A percentile compares a stretch with the other conserved stretches of the same genome.
Evolutionary conservation across 1,140 invertebrate genomes (phyloP).

Genomic region (Tenebrio molitor): DNA sequence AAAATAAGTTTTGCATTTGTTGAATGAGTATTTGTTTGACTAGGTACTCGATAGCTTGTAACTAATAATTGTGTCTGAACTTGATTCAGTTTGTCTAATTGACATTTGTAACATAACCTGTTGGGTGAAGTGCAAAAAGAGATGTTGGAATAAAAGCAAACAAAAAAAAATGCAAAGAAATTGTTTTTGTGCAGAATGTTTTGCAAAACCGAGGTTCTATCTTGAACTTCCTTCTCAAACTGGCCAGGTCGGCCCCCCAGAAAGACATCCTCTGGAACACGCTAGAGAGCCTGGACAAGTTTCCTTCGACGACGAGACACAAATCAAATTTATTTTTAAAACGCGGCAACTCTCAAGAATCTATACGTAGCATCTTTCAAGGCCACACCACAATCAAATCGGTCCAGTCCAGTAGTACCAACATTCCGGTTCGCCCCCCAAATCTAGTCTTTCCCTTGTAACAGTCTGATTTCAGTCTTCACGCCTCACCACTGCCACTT

Average conservation of each 20-base stretch:
- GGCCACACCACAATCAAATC: neutral
- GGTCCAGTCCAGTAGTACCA: slow-evolving; percentile 21
- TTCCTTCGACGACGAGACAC: neutral
- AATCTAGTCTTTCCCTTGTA: neutral
- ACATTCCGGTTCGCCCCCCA: slow-evolving; percentile 18
- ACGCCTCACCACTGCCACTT: neutral
- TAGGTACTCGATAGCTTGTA: too few relatives aligned
- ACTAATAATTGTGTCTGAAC: too few relatives aligned
- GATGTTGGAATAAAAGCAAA: too few relatives aligned
- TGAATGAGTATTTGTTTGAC: slow-evolving; percentile 18
- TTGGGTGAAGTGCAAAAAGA: neutral
- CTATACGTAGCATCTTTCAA: slow-evolving; percentile 27
- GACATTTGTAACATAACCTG: too few relatives aligned
- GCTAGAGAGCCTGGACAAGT: slow-evolving; percentile 16
- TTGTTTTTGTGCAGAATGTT: slow-evolving; percentile 36
- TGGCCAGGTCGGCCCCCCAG: slow-evolving; percentile 1
- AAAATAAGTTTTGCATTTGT: too few relatives aligned
- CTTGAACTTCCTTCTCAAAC: slow-evolving; percentile 20
- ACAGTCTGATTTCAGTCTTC: slow-evolving; percentile 21
- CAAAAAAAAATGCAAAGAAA: too few relatives aligned
- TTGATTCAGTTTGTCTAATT: too few relatives aligned
- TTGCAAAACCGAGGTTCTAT: slow-evolving; percentile 26
- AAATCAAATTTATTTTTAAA: slow-evolving; percentile 8
- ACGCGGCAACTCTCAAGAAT: slow-evolving; percentile 13
- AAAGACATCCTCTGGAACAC: slow-evolving; percentile 20